Evolutionary conservation across 2,888 invertebrate genomes (phyloP).

Genomic region (Notocelia uddmanniana): DNA sequence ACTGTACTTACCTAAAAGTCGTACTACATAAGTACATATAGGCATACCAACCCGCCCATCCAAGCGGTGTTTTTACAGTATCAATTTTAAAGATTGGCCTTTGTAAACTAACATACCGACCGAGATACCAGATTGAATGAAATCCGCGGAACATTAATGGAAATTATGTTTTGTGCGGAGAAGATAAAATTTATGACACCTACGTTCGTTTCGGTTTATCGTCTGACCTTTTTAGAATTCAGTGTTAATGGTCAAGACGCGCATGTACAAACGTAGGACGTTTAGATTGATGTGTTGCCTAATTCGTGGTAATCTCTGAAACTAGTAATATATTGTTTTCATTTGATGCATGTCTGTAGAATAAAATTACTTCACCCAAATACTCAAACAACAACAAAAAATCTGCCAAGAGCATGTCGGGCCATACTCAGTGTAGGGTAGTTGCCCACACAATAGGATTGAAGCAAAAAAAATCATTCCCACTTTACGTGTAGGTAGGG

Average conservation of each 20-base stretch:
- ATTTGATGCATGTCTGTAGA: too few relatives aligned
- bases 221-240: conserved; percentile 50
- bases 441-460: too few relatives aligned
- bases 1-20: conserved; percentile 26
- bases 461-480: too few relatives aligned
- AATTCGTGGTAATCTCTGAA: neutral
- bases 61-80: conserved; percentile 20
- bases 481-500: too few relatives aligned
- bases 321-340: neutral
- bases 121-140: conserved; percentile 2
- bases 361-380: too few relatives aligned
- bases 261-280: conserved; percentile 1
- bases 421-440: too few relatives aligned
- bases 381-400: too few relatives aligned
- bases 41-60: neutral
- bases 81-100: conserved; percentile 2
- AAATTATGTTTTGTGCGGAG: conserved; percentile 25
- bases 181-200: conserved; percentile 40
- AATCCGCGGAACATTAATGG: conserved; percentile 21
- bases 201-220: conserved; percentile 39
- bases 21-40: neutral
- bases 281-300: conserved; percentile 9
- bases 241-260: conserved; percentile 50
- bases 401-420: too few relatives aligned
- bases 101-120: neutral